Conservation (phyloP, 2,113 vertebrate species). For the Tympanuchus pallidicinctus region DNA sequence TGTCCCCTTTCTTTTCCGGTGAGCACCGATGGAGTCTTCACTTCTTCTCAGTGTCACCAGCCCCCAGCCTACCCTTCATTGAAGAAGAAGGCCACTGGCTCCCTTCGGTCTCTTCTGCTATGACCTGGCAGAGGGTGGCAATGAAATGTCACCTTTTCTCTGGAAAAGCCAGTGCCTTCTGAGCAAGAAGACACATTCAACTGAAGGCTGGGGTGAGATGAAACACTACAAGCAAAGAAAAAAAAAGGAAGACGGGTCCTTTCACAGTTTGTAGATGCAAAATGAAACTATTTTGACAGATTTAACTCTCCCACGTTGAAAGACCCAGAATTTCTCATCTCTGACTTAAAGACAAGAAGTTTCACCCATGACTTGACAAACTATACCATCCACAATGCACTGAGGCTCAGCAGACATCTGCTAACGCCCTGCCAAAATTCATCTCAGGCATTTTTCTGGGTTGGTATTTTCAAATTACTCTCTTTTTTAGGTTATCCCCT, state of each 20-base stretch:
- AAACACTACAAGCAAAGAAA: neutral
- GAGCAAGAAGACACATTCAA: neutral
- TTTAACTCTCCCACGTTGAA: constrained; percentile 14
- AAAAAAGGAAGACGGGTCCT: neutral
- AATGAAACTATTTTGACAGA: constrained; percentile 59
- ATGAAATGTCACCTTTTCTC: neutral
- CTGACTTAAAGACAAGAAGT: constrained; percentile 16
- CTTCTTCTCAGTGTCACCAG: neutral
- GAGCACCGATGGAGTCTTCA: neutral
- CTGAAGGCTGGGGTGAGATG: neutral
- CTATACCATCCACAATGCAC: neutral
- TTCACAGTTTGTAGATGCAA: constrained; percentile 41
- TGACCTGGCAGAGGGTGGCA: neutral
- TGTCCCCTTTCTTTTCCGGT: neutral
- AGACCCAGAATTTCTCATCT: constrained; percentile 33
- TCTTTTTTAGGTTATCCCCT: neutral
- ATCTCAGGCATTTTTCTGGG: neutral
- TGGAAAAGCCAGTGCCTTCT: neutral
- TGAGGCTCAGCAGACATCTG: neutral
- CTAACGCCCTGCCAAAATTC: neutral
- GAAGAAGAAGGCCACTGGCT: neutral
- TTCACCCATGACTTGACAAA: constrained; percentile 50
- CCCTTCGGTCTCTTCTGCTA: neutral
- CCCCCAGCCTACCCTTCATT: accelerated
- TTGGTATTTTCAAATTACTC: neutral